These are phyloP conservation scores for Asbolus verrucosus DNA, from an alignment of 1,140 invertebrate genomes.

Conservation along the genomic window DNA sequence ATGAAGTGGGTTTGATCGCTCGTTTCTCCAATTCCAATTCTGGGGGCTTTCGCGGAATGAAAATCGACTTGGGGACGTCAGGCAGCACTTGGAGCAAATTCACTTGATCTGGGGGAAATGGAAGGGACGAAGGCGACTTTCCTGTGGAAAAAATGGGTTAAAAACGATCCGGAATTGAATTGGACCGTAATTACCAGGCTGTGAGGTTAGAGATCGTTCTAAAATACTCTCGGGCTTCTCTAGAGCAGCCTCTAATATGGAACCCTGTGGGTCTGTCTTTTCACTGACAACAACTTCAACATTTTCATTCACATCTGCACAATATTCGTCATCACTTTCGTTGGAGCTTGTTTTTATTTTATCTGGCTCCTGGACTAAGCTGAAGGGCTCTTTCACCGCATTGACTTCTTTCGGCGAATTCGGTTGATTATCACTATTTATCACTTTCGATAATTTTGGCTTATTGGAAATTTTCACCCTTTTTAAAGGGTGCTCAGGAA, in stretches of 20 bases:
- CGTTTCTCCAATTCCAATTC: conserved; percentile 55
- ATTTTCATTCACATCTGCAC: conserved; percentile 56
- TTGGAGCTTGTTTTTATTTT: conserved; percentile 52
- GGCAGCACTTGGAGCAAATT: conserved; percentile 9
- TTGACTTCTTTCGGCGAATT: conserved; percentile 31
- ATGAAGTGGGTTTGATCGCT: conserved; percentile 54
- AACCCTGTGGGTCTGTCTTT: conserved; percentile 55
- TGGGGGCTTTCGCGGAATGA: conserved; percentile 59
- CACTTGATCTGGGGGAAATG: conserved; percentile 44
- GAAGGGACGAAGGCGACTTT: conserved; percentile 51
- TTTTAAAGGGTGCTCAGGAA: conserved; percentile 48
- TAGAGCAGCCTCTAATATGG: conserved; percentile 62
- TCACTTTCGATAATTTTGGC: conserved; percentile 31
- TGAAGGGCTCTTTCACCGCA: conserved; percentile 26
- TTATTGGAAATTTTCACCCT: conserved; percentile 50
- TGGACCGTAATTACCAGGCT: conserved; percentile 51
- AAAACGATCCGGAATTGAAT: too few relatives aligned
- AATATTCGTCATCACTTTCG: conserved; percentile 49
- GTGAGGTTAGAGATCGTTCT: conserved; percentile 61
- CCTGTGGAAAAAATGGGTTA: too few relatives aligned
- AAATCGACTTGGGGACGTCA: conserved; percentile 53
- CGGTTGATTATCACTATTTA: conserved; percentile 40
- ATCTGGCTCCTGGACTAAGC: conserved; percentile 39
- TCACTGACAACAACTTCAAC: conserved; percentile 48
- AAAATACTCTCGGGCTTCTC: conserved; percentile 59